These are phyloP conservation scores for Globia sparganii DNA, from an alignment of 2,888 invertebrate species.

Conservation along the genomic window DNA sequence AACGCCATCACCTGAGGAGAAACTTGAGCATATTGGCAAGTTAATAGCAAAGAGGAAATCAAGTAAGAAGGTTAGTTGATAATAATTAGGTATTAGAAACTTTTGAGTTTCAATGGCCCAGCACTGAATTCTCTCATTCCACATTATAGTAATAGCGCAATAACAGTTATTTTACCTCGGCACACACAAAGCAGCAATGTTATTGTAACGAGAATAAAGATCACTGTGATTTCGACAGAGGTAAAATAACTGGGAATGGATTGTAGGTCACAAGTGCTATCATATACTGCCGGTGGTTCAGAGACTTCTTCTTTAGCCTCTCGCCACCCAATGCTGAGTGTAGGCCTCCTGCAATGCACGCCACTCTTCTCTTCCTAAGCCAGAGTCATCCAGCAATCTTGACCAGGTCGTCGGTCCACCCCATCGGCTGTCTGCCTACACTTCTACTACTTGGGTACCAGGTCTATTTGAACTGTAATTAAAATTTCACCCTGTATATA, in stretches of 20 bases:
- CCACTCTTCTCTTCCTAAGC: neutral
- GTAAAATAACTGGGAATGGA: neutral
- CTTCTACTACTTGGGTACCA: neutral
- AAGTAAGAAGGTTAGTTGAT: constrained; percentile 7
- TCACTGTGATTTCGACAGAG: neutral
- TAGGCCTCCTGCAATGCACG: neutral
- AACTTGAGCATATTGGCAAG: neutral
- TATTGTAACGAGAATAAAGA: neutral
- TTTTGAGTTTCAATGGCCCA: neutral
- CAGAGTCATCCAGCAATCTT: neutral
- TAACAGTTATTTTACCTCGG: neutral
- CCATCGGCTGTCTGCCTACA: neutral
- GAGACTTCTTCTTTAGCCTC: neutral
- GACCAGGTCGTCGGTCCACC: neutral
- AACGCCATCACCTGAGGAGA: neutral
- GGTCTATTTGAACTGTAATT: no score
- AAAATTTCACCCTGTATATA: no score
- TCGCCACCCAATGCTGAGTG: neutral
- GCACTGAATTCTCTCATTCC: neutral
- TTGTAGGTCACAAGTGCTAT: neutral
- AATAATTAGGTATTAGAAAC: neutral
- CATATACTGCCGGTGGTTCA: neutral
- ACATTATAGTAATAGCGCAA: neutral
- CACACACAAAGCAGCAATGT: no score
- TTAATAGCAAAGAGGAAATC: neutral